Base-by-base conservation (phyloP, 2,797 vertebrate genomes). In the Manis pentadactyla region DNA sequence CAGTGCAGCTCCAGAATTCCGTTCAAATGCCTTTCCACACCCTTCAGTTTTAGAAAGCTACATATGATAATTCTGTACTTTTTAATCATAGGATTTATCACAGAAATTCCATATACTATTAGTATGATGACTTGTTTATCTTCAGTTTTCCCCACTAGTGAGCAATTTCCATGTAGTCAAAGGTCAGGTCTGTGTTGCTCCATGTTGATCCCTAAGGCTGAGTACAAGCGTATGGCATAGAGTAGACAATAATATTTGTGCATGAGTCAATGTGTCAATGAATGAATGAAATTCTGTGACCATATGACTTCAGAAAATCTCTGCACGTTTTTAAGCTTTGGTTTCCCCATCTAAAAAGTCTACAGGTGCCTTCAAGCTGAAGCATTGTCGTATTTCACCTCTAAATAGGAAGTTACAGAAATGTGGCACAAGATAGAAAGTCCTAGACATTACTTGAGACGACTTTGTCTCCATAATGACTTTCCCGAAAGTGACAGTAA, bases 401-500 rank as follows among this genome's bases (percentile, higher is more conserved):
- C 37, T 71, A 66, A 69, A 61, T 10, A 77, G 53, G 46, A 55
- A 85, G 78, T 68, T 29, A 46, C 29, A 87, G 31, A 83, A 49
- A 68, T 9, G 13, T 8, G 51, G 9, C 31, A 5, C 5, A 5
- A 34, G 12, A 11, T 53, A 21, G n/a, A 90, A 95, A 86, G 31
- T 83, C 95, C 63, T 66, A 39, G 87, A n/a, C 1, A 25, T 66
- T 49, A 37, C 25, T 42, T 64, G 37, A 86, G 27, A 46, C 17
- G 13, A 71, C 37, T 73, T 74, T 51, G 21, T 71, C 39, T 21
- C 73, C 71, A 31, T n/a, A 13, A 78, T 46, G 46, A 85, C 37
- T 90, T 82, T 61, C 46, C 42, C 66, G 57, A 73, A 96, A 97
- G 90, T 18, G 21, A 49, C 51, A 39, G 10, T 51, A 27, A 71